Evolutionary conservation across 2,888 invertebrate genomes (phyloP).

Genomic region (Gnatocerus cornutus): DNA sequence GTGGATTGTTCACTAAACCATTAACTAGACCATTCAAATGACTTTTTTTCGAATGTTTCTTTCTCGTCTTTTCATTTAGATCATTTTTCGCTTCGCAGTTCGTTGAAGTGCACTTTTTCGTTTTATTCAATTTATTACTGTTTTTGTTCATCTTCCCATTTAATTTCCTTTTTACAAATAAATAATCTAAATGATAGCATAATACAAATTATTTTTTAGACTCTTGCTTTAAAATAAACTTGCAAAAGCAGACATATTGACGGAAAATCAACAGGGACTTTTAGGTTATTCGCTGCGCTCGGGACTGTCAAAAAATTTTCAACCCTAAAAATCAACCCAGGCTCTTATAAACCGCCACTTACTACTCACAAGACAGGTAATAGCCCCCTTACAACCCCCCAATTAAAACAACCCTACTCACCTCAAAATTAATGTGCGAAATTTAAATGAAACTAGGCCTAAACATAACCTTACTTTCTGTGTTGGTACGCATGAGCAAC

Average conservation of each 20-base stretch:
- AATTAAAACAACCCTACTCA: slow-evolving; percentile 14
- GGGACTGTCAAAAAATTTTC: slow-evolving; percentile 23
- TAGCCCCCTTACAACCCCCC: background rate
- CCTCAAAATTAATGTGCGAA: slow-evolving; percentile 4
- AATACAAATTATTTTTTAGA: slow-evolving; percentile 43
- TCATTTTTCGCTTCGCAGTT: slow-evolving; percentile 47
- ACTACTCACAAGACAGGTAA: slow-evolving; percentile 21
- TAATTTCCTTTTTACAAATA: slow-evolving; percentile 28
- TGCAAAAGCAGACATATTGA: slow-evolving; percentile 55
- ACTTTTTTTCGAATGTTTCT: slow-evolving; percentile 50
- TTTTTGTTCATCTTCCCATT: slow-evolving; percentile 59
- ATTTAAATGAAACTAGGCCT: slow-evolving; percentile 19
- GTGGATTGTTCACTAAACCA: slow-evolving; percentile 52
- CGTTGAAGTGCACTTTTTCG: slow-evolving; percentile 60
- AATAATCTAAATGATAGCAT: slow-evolving; percentile 38
- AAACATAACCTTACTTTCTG: slow-evolving; percentile 35
- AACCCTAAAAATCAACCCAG: slow-evolving; percentile 3
- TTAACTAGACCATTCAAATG: slow-evolving; percentile 59
- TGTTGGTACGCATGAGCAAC: slow-evolving; percentile 26
- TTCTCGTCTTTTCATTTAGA: slow-evolving; percentile 46
- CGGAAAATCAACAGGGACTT: slow-evolving; percentile 56
- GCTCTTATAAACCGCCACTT: background rate
- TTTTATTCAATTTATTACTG: slow-evolving; percentile 55
- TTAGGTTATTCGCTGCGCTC: slow-evolving; percentile 52
- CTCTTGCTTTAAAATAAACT: slow-evolving; percentile 45